Percentiles rank a stretch among this genome's conserved stretches.
Conservation (phyloP, 1,140 invertebrate species). For the Sinella curviseta region DNA sequence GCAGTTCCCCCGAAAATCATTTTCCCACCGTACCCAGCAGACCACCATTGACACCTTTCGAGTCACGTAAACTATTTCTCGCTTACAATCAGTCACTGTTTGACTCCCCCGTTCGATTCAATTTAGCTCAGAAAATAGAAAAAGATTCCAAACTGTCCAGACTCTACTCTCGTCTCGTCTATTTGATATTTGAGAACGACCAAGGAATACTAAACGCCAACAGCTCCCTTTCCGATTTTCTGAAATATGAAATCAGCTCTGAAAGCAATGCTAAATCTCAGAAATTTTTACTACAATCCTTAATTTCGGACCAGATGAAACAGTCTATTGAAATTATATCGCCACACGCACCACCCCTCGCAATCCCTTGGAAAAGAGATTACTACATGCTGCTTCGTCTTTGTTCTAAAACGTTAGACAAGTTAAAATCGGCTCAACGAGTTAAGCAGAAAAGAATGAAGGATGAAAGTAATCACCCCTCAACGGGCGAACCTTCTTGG, state of each 20-base stretch:
- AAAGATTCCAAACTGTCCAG: neutral
- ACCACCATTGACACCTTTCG: neutral
- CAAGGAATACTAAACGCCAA: neutral
- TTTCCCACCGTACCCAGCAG: neutral
- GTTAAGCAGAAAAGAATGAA: neutral
- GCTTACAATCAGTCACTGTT: neutral
- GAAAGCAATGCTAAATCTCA: too few relatives aligned
- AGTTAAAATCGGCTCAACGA: neutral
- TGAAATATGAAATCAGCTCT: too few relatives aligned
- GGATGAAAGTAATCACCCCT: neutral
- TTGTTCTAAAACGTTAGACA: neutral
- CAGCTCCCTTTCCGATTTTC: neutral
- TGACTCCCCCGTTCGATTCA: neutral
- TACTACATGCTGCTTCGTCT: neutral
- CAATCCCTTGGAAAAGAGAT: neutral
- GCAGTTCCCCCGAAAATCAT: neutral
- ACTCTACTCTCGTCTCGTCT: neutral
- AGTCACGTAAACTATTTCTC: neutral
- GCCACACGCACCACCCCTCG: neutral
- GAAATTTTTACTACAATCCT: too few relatives aligned
- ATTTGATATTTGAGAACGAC: neutral
- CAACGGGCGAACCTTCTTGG: neutral
- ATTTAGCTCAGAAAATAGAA: neutral
- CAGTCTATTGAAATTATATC: neutral
- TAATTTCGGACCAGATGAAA: neutral